Evolutionary conservation across 2,113 vertebrate species (phyloP).

Genomic region (Caracal caracal): DNA sequence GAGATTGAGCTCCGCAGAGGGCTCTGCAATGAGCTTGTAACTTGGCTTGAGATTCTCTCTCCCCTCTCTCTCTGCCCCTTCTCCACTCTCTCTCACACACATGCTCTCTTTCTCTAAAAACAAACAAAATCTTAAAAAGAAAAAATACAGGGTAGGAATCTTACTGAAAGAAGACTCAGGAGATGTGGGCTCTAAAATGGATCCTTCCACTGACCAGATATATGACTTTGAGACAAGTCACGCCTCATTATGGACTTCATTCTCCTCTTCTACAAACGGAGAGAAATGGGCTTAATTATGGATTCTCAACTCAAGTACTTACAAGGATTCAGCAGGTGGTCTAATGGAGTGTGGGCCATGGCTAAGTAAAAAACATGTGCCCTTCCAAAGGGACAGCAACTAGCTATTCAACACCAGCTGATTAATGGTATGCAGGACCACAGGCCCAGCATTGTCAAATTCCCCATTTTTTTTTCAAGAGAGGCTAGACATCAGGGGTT

Average conservation of each 20-base stretch:
- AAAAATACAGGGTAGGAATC: not conserved
- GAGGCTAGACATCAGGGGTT: not conserved
- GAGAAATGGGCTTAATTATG: not conserved
- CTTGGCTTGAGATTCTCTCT: no score
- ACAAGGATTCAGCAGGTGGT: not conserved
- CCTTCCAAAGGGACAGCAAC: not conserved
- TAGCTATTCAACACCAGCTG: not conserved
- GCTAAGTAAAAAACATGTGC: not conserved
- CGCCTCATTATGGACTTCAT: not conserved
- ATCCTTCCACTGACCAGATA: not conserved
- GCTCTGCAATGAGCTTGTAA: no score
- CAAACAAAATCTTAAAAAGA: no score
- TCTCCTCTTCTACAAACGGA: not conserved
- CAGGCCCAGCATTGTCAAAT: not conserved
- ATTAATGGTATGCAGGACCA: not conserved
- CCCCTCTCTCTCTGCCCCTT: no score
- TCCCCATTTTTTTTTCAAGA: not conserved
- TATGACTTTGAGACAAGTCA: not conserved
- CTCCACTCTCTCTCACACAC: no score
- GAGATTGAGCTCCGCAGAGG: no score
- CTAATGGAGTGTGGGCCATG: rapidly evolving
- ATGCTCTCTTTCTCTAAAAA: no score
- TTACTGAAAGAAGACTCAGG: not conserved
- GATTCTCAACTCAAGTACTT: not conserved
- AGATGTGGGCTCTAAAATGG: not conserved